Percentiles rank a stretch among this genome's conserved stretches.
Evolutionary conservation across 2,113 vertebrate species (phyloP).

Genomic region (Ia io): DNA sequence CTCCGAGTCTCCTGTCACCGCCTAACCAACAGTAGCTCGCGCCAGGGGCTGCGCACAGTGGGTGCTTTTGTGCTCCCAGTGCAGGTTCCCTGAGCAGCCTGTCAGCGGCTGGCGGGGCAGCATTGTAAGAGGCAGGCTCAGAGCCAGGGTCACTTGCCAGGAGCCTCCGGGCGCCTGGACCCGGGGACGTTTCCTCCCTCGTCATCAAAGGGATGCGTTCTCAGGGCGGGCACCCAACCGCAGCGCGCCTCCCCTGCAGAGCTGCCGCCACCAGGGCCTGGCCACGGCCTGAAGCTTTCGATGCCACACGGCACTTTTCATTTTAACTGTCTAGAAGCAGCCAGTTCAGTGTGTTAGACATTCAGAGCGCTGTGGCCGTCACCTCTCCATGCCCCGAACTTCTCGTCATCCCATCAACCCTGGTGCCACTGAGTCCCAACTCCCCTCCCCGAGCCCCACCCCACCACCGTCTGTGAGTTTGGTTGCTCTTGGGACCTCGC

Average conservation of each 20-base stretch:
- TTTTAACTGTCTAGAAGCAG: too few species aligned
- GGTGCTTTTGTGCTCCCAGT: fast-evolving
- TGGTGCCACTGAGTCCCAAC: too few species aligned
- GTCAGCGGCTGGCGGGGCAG: too few species aligned
- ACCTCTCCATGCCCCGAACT: fast-evolving
- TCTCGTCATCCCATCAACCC: neutral
- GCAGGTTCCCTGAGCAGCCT: fast-evolving
- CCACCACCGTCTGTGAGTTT: neutral
- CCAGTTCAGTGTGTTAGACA: fast-evolving
- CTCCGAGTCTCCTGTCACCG: neutral
- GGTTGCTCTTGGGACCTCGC: neutral
- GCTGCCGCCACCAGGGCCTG: too few species aligned
- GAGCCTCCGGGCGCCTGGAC: neutral
- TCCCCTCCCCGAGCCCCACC: too few species aligned
- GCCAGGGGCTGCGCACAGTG: fast-evolving
- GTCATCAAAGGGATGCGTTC: neutral
- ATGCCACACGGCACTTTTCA: too few species aligned
- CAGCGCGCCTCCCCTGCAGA: neutral
- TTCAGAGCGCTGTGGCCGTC: neutral
- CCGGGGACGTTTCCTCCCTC: neutral
- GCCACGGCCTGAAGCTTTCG: too few species aligned
- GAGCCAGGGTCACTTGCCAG: neutral
- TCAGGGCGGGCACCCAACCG: too few species aligned
- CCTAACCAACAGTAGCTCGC: fast-evolving
- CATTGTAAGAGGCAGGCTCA: neutral